phyloP scores from a whole-genome alignment of 1,140 invertebrate species.

The Lepidotrigona ventralis region DNA sequence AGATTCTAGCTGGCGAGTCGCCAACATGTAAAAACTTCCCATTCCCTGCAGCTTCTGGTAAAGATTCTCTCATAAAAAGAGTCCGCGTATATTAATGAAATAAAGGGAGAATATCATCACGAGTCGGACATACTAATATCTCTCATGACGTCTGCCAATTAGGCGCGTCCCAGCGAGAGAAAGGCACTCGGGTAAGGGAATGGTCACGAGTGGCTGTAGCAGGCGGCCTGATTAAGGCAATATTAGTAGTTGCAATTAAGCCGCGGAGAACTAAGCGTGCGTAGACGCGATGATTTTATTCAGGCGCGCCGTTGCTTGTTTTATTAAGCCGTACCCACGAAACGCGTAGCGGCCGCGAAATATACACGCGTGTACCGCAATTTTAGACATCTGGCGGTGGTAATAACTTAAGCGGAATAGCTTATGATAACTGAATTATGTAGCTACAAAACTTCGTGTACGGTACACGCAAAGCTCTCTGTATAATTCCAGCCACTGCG shows the following conservation, averaged over 20 bases:
- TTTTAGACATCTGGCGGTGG: conserved; percentile 51
- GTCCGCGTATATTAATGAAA: neutral
- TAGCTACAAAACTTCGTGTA: conserved; percentile 37
- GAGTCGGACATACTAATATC: neutral
- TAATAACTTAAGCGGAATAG: conserved; percentile 44
- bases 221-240: conserved; percentile 30
- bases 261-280: neutral
- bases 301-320: conserved; percentile 9
- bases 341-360: conserved; percentile 5
- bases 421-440: conserved; percentile 54
- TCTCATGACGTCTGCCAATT: neutral
- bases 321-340: conserved; percentile 26
- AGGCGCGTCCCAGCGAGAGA: neutral
- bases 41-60: neutral
- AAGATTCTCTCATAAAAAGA: neutral
- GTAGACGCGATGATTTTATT: conserved; percentile 29
- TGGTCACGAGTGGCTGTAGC: neutral
- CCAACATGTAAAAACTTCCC: neutral
- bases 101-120: neutral
- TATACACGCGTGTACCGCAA: conserved; percentile 46
- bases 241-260: conserved; percentile 33
- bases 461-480: conserved; percentile 12
- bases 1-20: neutral
- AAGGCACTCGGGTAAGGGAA: neutral
- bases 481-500: conserved; percentile 41